A percentile compares a stretch with the other conserved stretches of the same genome.
These are phyloP conservation scores for Halictus quadricinctus DNA, from an alignment of 2,888 invertebrate species.

Conservation along the genomic window DNA sequence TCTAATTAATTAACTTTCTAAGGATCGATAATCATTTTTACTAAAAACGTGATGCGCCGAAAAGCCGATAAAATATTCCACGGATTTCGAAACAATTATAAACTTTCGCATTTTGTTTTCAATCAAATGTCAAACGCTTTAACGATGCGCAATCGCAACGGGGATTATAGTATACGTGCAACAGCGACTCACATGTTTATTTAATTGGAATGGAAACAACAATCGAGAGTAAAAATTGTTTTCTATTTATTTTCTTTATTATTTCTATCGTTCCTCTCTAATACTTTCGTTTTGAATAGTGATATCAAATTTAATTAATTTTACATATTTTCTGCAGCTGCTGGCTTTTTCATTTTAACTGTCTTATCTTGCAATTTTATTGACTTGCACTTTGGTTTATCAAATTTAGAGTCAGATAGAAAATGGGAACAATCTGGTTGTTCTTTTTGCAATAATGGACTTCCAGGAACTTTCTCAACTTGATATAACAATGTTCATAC, in stretches of 20 bases:
- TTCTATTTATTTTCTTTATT: background rate
- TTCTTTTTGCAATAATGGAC: no score
- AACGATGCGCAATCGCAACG: conserved; percentile 4
- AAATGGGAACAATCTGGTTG: no score
- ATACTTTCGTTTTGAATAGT: background rate
- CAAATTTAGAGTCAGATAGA: no score
- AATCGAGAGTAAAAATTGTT: background rate
- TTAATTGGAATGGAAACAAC: background rate
- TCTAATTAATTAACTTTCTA: background rate
- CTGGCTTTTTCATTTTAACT: background rate
- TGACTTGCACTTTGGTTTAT: no score
- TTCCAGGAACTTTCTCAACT: background rate
- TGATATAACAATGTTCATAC: background rate
- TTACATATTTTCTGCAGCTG: background rate
- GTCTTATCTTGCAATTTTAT: background rate
- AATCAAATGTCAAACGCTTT: background rate
- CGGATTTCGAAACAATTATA: conserved; percentile 18
- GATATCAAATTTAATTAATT: background rate
- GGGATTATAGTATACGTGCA: background rate
- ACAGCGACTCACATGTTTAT: conserved; percentile 4
- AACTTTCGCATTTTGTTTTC: background rate
- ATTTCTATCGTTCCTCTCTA: background rate
- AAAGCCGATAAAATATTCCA: background rate
- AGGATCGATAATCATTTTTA: background rate
- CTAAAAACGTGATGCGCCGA: background rate